A percentile compares a stretch with the other conserved stretches of the same genome.
Evolutionary conservation across 2,888 invertebrate genomes (phyloP).

Genomic region (Colletes collaris): DNA sequence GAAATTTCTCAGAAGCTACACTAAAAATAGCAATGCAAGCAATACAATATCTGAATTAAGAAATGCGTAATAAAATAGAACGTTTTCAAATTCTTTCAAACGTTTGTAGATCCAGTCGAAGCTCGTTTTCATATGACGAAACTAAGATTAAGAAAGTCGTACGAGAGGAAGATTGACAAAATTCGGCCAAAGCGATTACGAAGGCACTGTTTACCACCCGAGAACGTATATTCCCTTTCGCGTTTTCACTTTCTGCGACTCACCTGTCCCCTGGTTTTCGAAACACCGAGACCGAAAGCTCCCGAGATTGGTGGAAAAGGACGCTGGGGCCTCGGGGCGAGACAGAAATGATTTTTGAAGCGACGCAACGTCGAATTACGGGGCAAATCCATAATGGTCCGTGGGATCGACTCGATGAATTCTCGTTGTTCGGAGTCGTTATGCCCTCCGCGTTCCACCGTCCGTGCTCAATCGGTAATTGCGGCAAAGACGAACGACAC

Average conservation of each 20-base stretch:
- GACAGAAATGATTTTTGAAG: slow-evolving; percentile 46
- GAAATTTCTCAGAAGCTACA: too few relatives aligned
- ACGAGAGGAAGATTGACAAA: too few relatives aligned
- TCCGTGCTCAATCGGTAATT: slow-evolving; percentile 78
- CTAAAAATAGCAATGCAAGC: too few relatives aligned
- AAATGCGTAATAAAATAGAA: too few relatives aligned
- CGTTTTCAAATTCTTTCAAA: too few relatives aligned
- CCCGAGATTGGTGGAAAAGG: too few relatives aligned
- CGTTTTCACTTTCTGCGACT: slow-evolving; percentile 10
- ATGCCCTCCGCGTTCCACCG: slow-evolving; percentile 67
- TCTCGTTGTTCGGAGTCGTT: slow-evolving; percentile 64
- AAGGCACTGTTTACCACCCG: too few relatives aligned
- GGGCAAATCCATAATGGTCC: slow-evolving; percentile 72
- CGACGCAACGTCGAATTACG: slow-evolving; percentile 69
- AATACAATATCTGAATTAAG: too few relatives aligned
- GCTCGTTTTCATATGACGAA: too few relatives aligned
- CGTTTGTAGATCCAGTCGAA: too few relatives aligned
- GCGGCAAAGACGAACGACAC: slow-evolving; percentile 72
- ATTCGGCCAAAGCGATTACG: too few relatives aligned
- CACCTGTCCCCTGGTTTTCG: neutral
- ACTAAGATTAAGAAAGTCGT: too few relatives aligned
- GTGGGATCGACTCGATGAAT: slow-evolving; percentile 71
- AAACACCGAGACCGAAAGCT: neutral
- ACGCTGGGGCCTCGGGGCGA: neutral
- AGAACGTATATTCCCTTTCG: neutral